Conservation (phyloP, 2,113 vertebrate species). For the Poeciliopsis prolifica region DNA sequence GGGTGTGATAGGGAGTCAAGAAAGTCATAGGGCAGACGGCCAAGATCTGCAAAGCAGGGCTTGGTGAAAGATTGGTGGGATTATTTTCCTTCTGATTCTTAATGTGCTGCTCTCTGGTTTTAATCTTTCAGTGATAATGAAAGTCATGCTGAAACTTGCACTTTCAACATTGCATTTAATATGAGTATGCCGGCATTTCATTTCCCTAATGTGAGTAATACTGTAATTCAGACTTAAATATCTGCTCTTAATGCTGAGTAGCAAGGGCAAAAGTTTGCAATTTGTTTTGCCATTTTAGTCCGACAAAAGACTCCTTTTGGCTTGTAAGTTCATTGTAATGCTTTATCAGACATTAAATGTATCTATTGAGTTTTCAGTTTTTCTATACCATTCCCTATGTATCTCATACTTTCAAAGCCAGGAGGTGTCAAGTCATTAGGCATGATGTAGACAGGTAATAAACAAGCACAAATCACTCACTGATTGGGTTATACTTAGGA, state of each 20-base stretch:
- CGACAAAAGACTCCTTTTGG: slow-evolving; percentile 8
- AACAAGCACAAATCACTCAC: too few relatives aligned
- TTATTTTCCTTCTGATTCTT: slow-evolving; percentile 30
- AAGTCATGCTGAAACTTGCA: slow-evolving; percentile 11
- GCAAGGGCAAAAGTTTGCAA: not conserved
- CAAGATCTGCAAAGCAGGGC: slow-evolving; percentile 77
- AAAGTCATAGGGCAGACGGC: slow-evolving; percentile 82
- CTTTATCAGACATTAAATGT: slow-evolving; percentile 22
- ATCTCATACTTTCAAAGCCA: slow-evolving; percentile 13
- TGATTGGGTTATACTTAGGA: too few relatives aligned
- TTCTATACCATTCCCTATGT: slow-evolving; percentile 15
- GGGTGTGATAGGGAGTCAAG: slow-evolving; percentile 78
- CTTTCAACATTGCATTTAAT: slow-evolving; percentile 12
- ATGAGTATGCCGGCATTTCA: not conserved
- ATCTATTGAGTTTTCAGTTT: slow-evolving; percentile 10
- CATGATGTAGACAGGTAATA: not conserved
- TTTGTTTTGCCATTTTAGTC: slow-evolving; percentile 4
- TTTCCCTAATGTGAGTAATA: slow-evolving; percentile 15
- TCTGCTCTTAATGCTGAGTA: not conserved
- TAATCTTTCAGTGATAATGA: slow-evolving; percentile 12
- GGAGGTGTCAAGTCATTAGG: not conserved
- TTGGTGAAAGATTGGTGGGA: slow-evolving; percentile 60
- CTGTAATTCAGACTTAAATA: not conserved
- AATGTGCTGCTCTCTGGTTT: slow-evolving; percentile 20
- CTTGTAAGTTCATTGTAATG: slow-evolving; percentile 18